A percentile compares a stretch with the other conserved stretches of the same genome.
phyloP scores from a whole-genome alignment of 2,113 vertebrate genomes.

The Sapayoa aenigma region DNA sequence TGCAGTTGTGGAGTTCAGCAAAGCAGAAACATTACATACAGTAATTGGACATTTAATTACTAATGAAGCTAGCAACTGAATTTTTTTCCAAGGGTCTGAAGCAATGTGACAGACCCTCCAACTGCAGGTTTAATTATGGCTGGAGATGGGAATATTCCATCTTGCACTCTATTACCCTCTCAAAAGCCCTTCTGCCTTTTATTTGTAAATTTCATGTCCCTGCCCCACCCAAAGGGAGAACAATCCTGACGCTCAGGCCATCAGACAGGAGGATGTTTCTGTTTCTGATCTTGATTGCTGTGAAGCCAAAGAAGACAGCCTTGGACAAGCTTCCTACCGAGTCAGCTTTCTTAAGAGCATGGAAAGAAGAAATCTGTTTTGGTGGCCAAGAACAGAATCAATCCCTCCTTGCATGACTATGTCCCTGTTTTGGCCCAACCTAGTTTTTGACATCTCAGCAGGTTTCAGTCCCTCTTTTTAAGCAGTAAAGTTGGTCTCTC shows the following conservation, averaged over 20 bases:
- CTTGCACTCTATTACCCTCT: conserved; percentile 47
- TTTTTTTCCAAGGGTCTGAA: conserved; percentile 65
- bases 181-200: conserved; percentile 51
- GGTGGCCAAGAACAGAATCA: background rate
- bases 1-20: conserved; percentile 73
- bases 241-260: background rate
- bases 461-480: background rate
- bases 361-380: background rate
- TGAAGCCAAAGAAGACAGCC: background rate
- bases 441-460: background rate
- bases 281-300: background rate
- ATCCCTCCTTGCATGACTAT: background rate
- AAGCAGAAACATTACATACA: conserved; percentile 75
- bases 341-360: background rate
- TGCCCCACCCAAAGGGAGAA: background rate
- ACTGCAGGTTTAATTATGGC: conserved; percentile 56
- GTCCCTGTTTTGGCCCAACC: background rate
- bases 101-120: conserved; percentile 68
- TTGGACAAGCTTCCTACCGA: background rate
- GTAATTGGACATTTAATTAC: conserved; percentile 78
- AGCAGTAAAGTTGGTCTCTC: background rate
- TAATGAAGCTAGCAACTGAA: conserved; percentile 69
- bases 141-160: conserved; percentile 58
- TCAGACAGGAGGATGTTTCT: background rate
- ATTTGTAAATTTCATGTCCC: conserved; percentile 34